These are phyloP conservation scores for Cacatua alba DNA, from an alignment of 2,113 vertebrate species.

Conservation along the genomic window DNA sequence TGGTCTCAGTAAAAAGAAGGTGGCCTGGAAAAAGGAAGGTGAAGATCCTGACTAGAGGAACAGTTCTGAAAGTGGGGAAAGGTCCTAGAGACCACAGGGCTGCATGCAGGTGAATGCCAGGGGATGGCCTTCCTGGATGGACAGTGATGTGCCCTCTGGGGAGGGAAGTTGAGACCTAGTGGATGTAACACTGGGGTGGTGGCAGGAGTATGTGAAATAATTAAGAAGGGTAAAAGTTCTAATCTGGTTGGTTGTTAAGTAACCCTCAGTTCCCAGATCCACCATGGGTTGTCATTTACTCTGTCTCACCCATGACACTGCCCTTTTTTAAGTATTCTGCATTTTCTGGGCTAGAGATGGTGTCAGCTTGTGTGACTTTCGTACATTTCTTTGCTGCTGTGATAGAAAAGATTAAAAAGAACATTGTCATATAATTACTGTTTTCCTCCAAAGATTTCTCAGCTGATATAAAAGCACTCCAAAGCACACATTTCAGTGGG, in stretches of 20 bases:
- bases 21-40: neutral
- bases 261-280: neutral
- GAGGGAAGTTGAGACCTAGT: neutral
- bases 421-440: neutral
- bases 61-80: neutral
- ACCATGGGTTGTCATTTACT: neutral
- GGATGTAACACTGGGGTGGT: neutral
- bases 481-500: neutral
- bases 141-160: neutral
- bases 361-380: neutral
- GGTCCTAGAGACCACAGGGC: neutral
- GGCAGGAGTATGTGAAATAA: neutral
- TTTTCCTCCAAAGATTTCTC: neutral
- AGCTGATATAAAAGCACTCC: neutral
- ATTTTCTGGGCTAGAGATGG: neutral
- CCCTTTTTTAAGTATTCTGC: neutral
- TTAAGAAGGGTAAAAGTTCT: neutral
- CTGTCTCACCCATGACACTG: neutral
- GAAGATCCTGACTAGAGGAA: neutral
- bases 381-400: neutral
- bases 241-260: neutral
- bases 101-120: neutral
- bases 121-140: neutral
- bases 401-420: neutral
- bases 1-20: neutral